Evolutionary conservation across 37 sponge, comb jelly and placozoan genomes (phyloP).

Genomic region (Chondrosia reniformis): DNA sequence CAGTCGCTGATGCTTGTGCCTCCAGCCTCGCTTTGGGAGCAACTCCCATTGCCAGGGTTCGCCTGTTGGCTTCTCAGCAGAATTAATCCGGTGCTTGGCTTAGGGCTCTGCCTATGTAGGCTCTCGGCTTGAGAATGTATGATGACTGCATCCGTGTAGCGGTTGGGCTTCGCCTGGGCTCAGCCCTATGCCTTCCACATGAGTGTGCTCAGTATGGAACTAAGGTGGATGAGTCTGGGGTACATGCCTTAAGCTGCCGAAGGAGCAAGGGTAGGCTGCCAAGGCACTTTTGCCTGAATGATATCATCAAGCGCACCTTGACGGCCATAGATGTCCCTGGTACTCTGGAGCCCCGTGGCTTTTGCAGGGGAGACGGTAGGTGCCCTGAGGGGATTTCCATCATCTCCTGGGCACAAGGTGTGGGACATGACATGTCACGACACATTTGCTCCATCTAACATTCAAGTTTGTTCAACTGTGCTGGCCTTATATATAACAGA

Average conservation of each 20-base stretch:
- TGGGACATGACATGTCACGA: neutral
- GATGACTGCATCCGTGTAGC: too few relatives aligned
- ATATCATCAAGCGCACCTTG: constrained; percentile 3
- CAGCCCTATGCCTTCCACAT: too few relatives aligned
- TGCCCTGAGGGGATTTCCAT: neutral
- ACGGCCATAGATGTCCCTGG: neutral
- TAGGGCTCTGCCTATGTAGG: too few relatives aligned
- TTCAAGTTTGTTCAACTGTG: neutral
- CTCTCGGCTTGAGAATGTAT: too few relatives aligned
- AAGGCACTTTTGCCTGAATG: neutral
- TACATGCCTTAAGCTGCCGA: neutral
- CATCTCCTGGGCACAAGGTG: neutral
- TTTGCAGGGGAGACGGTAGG: neutral
- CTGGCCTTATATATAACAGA: neutral
- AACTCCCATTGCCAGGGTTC: too few relatives aligned
- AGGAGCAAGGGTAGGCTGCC: constrained; percentile 4
- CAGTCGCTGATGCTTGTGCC: too few relatives aligned
- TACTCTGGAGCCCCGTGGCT: neutral
- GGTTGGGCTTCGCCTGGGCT: too few relatives aligned
- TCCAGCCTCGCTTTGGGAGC: too few relatives aligned
- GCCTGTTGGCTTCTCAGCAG: too few relatives aligned
- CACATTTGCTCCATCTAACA: too few relatives aligned
- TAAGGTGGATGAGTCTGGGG: constrained; percentile 5
- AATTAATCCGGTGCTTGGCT: too few relatives aligned
- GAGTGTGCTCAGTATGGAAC: too few relatives aligned